Evolutionary conservation across 92 coral and sea anemone species (phyloP).

Genomic region (Paragorgia papillata): DNA sequence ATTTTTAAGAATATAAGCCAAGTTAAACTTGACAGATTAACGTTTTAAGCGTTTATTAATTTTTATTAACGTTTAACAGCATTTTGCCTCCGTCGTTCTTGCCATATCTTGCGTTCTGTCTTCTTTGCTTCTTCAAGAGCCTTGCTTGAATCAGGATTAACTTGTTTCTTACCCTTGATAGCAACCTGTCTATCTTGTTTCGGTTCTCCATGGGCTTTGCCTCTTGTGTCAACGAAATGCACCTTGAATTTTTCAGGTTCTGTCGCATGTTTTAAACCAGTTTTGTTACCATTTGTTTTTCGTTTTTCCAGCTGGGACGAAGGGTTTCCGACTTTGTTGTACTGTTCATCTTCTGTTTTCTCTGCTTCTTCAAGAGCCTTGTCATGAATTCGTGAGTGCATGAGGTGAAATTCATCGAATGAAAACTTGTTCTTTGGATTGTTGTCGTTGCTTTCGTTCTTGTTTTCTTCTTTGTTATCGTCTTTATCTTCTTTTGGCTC

Average conservation of each 20-base stretch:
- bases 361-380: slow-evolving; percentile 32
- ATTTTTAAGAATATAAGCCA: no score
- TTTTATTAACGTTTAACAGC: no score
- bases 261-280: neutral
- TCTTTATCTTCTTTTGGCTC: slow-evolving; percentile 7
- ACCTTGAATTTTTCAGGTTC: neutral
- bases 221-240: neutral
- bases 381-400: slow-evolving; percentile 35
- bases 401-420: slow-evolving; percentile 28
- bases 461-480: neutral
- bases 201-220: neutral
- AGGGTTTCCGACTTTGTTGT: slow-evolving; percentile 1
- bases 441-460: neutral
- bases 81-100: no score
- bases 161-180: no score
- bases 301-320: slow-evolving; percentile 15
- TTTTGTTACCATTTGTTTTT: no score
- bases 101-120: no score
- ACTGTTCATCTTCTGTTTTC: slow-evolving; percentile 12
- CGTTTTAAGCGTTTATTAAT: no score
- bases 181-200: neutral
- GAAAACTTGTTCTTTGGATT: slow-evolving; percentile 3
- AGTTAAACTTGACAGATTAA: no score
- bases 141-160: no score
- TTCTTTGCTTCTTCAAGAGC: no score